Evolutionary conservation across 2,888 invertebrate genomes (phyloP), one percentile per base, ranked within the genome.

Genomic region (Dermolepida albohirtum): DNA sequence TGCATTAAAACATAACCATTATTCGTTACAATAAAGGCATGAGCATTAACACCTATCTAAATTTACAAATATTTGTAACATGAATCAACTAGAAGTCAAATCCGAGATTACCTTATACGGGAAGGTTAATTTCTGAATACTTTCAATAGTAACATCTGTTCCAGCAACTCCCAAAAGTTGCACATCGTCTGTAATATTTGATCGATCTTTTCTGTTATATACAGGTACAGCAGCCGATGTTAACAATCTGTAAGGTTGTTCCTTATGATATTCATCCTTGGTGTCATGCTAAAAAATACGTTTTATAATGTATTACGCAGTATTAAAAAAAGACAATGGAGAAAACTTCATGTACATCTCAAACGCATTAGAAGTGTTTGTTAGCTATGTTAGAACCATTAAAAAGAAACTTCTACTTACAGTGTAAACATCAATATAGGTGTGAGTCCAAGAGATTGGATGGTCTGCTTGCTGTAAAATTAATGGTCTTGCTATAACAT

Each of bases 1-100:
- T 99, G 98, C 75, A 96, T 89, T 65, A 99, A 86, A 47, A 98
- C 87, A 82, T 97, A 97, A 1, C 98, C 98, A 82, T 98, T 98
- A 82, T 97, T 97, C 76, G 96, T 98, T 16, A 98, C 92, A 75
- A 97, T 93, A 84, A 98, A 98, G 0, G 96, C 93, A 84, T 98
- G 98, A 0, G 95, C 97, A 82, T 96, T 97, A 0, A 96, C 96
- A 27, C 98, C 98, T 64, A 98, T 89, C 93, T 96, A 85, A 76
- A 88, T 86, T 39, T 51, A 16, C 12, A 12, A 1, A 12, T 10
- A 14, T 47, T 27, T 22, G 17, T 2, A 41, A 40, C 5, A 1
- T 49, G 22, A n/a, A 16, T 12, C 1, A 5, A 27, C 5, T 22
- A 22, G 34, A 34, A 6, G 34, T 10, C 10, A 10, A 34, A 12